Evolutionary conservation across 2,113 vertebrate species (phyloP).

Genomic region (Brachyhypopomus occidentalis): DNA sequence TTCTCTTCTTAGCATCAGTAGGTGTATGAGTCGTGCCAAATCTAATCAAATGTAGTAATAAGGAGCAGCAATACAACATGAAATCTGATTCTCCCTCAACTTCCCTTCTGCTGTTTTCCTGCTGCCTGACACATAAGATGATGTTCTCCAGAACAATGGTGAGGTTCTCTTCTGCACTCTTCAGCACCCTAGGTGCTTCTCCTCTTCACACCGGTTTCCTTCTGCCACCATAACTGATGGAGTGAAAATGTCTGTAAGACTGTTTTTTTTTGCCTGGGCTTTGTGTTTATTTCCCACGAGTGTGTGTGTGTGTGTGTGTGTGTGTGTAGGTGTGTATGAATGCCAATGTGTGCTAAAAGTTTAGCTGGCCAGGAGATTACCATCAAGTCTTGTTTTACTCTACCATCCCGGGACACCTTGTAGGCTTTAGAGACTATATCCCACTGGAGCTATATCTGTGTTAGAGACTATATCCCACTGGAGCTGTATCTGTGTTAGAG

Average conservation of each 20-base stretch:
- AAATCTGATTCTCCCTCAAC: not conserved
- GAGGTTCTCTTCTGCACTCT: constrained; percentile 10
- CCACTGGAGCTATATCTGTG: too few relatives aligned
- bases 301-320: constrained; percentile 10
- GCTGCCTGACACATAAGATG: constrained; percentile 26
- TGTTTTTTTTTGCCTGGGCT: constrained; percentile 28
- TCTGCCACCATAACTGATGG: constrained; percentile 34
- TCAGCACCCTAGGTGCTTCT: constrained; percentile 30
- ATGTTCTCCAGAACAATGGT: constrained; percentile 5
- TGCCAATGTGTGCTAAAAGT: not conserved
- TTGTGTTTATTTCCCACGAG: constrained; percentile 38
- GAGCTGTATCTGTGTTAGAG: too few relatives aligned
- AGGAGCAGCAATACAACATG: constrained; percentile 4
- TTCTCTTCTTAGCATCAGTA: not conserved
- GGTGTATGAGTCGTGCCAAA: not conserved
- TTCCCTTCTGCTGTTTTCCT: not conserved
- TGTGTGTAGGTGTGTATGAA: not conserved
- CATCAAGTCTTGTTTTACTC: not conserved
- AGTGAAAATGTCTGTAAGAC: constrained; percentile 3
- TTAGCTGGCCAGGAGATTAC: constrained; percentile 18
- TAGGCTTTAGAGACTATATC: too few relatives aligned
- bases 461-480: too few relatives aligned
- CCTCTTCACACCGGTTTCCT: constrained; percentile 9
- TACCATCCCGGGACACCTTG: not conserved
- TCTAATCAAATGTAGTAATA: constrained; percentile 1